Evolutionary conservation across 2,113 vertebrate genomes (phyloP), one percentile per base, ranked within the genome.

Genomic region (Hippopotamus amphibius): DNA sequence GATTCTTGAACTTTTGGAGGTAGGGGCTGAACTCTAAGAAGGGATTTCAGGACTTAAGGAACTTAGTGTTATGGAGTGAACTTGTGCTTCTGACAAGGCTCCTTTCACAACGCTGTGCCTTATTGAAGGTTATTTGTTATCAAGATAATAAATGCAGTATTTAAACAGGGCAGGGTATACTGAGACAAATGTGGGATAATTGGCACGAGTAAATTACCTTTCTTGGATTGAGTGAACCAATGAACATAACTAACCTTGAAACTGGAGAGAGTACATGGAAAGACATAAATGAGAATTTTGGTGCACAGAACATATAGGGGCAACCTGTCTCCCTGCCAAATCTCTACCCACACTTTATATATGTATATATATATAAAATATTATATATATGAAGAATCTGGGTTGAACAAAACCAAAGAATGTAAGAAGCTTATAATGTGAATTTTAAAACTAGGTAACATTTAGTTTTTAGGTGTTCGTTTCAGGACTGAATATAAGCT

Each of bases 1-100:
- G 59, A 77, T 87, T 81, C 89, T 96, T 97, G 97, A 96, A 93
- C 96, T 96, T 93, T 19, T 19, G 33, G 24, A 84, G 90, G 83
- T 65, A 50, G 68, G 71, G 93, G 88, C 86, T 96, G 86, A 95
- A 41, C 37, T 96, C 96, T 91, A 55, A 92, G 50, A 90, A 68
- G 69, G 26, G 41, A 65, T 77, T 98, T 95, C 50, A 92, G 88
- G 53, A 86, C 33, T 69, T 53, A 41, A 72, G 88, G 61, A 91
- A 84, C 33, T 37, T 53, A 15, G 84, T 63, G 53, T 61, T 90
- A 41, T 85, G 74, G 57, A 84, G 46, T 90, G 65, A 65, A 65
- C 63, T 88, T 71, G 15, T 63, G 79, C 76, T n/a, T 57, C 24
- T 68, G 76, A 87, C 53, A 71, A 90, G 69, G 26, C 41, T 50